A percentile compares a stretch with the other conserved stretches of the same genome.
Conservation (phyloP, 2,113 vertebrate species). For the Suricata suricatta region DNA sequence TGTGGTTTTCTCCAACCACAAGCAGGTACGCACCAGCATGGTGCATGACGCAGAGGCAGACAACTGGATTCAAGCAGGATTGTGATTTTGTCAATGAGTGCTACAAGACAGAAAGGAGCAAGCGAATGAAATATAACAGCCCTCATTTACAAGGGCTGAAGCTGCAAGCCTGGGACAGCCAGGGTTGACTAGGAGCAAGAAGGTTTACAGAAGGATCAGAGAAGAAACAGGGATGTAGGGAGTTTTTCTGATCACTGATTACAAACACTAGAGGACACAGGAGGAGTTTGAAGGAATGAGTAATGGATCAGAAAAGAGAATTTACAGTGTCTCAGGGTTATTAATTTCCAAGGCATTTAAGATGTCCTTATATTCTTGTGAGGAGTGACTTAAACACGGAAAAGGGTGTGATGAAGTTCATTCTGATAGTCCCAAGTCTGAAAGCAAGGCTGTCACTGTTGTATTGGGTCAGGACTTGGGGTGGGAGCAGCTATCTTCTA, state of each 20-base stretch:
- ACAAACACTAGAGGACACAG: background rate
- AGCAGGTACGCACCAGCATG: background rate
- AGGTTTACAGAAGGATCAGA: background rate
- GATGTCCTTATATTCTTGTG: background rate
- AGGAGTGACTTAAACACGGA: background rate
- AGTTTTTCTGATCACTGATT: background rate
- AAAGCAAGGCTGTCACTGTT: background rate
- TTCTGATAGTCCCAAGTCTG: background rate
- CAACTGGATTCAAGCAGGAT: background rate
- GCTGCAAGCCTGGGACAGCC: background rate
- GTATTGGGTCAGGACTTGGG: background rate
- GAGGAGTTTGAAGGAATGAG: background rate
- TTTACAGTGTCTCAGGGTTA: background rate
- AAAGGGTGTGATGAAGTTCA: background rate
- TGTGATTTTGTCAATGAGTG: background rate
- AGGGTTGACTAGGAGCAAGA: background rate
- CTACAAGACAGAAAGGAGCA: background rate
- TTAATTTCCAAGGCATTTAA: background rate
- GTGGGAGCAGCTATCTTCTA: background rate
- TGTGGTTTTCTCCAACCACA: background rate
- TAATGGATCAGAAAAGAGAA: background rate
- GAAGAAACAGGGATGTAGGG: background rate
- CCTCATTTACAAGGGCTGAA: background rate
- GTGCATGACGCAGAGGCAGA: background rate
- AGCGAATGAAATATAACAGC: background rate